Conservation (phyloP, 2,888 invertebrate species). For the Pyrgus malvae region DNA sequence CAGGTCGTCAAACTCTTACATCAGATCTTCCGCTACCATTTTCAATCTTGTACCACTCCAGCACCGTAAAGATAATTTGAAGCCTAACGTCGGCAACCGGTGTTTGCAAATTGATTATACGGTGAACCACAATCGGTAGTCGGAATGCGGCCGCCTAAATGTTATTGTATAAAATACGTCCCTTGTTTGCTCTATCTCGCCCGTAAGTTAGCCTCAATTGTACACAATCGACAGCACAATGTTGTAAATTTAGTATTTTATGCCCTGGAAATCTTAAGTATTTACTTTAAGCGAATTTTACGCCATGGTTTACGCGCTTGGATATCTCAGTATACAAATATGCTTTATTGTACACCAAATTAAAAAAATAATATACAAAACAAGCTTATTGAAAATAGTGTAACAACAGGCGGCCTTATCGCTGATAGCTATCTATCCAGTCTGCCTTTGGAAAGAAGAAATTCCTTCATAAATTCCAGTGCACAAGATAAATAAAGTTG, state of each 20-base stretch:
- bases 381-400: too few species aligned
- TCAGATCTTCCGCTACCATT: background rate
- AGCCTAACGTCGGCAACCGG: slow-evolving; percentile 38
- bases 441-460: too few species aligned
- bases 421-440: too few species aligned
- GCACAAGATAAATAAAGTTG: too few species aligned
- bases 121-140: slow-evolving; percentile 46
- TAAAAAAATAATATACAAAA: too few species aligned
- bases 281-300: background rate
- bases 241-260: slow-evolving; percentile 24
- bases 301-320: background rate
- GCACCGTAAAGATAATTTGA: slow-evolving; percentile 38
- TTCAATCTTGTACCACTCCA: slow-evolving; percentile 3
- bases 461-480: too few species aligned
- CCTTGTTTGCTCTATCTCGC: slow-evolving; percentile 24
- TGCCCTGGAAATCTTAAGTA: background rate
- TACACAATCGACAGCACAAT: slow-evolving; percentile 8
- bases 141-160: slow-evolving; percentile 49
- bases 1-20: too few species aligned
- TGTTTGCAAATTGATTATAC: slow-evolving; percentile 57
- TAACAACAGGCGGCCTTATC: too few species aligned
- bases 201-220: slow-evolving; percentile 20
- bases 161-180: slow-evolving; percentile 27
- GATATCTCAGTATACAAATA: background rate
- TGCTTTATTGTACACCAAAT: too few species aligned